phyloP scores from a whole-genome alignment of 1,140 invertebrate genomes.

The Aphaenogaster ashmeadi region DNA sequence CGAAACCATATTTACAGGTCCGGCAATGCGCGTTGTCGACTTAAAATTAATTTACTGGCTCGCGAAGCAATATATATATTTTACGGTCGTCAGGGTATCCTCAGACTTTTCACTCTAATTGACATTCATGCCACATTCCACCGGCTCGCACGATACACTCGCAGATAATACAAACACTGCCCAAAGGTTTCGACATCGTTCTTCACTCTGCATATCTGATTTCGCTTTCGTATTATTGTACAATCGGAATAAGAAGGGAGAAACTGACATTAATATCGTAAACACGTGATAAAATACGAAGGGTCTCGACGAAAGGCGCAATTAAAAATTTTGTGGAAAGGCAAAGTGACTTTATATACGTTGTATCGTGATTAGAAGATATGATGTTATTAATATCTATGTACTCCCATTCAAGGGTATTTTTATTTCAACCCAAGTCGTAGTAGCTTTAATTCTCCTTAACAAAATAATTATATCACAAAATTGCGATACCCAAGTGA shows the following conservation, averaged over 20 bases:
- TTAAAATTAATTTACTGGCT: neutral
- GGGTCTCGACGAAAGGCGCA: neutral
- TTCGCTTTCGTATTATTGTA: slow-evolving; percentile 47
- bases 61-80: neutral
- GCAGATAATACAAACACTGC: neutral
- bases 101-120: slow-evolving; percentile 24
- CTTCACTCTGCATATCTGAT: slow-evolving; percentile 68
- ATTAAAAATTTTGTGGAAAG: neutral
- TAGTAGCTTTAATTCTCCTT: too few relatives aligned
- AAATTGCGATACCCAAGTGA: too few relatives aligned
- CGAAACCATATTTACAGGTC: too few relatives aligned
- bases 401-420: too few relatives aligned
- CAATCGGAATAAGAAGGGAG: slow-evolving; percentile 41
- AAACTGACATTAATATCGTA: slow-evolving; percentile 15
- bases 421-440: too few relatives aligned
- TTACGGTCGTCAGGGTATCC: neutral
- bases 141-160: neutral
- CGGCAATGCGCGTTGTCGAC: neutral
- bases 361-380: neutral
- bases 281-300: neutral
- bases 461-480: too few relatives aligned
- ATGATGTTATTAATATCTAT: neutral
- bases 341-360: neutral
- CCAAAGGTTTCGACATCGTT: slow-evolving; percentile 58
- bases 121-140: slow-evolving; percentile 47